phyloP scores from a whole-genome alignment of 1,140 invertebrate genomes.

The Rhyzopertha dominica region DNA sequence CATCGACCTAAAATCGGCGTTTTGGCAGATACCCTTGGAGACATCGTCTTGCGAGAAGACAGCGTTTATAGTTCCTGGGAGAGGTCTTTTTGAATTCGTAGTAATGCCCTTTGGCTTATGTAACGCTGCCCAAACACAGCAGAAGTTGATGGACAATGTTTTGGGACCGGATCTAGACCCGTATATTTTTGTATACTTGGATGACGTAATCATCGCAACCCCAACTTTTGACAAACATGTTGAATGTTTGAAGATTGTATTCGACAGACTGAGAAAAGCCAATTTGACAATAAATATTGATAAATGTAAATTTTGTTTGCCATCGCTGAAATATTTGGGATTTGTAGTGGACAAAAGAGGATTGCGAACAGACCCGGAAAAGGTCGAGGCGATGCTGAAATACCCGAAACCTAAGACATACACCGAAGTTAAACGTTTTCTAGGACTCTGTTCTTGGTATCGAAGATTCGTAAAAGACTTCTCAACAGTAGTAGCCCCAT shows the following conservation, averaged over 20 bases:
- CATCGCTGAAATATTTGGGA: conserved; percentile 30
- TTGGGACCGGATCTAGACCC: conserved; percentile 6
- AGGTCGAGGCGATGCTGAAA: conserved; percentile 42
- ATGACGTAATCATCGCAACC: conserved; percentile 10
- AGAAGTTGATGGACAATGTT: conserved; percentile 35
- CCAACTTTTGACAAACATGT: conserved; percentile 34
- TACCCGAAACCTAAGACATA: conserved; percentile 40
- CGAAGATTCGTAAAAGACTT: conserved; percentile 44
- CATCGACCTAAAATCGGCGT: conserved; percentile 30
- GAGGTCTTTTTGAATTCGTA: conserved; percentile 23
- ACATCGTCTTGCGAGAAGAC: too few species aligned
- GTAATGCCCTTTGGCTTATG: conserved; percentile 43
- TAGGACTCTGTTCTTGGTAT: conserved; percentile 45
- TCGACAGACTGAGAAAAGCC: conserved; percentile 21
- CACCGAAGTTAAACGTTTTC: conserved; percentile 38
- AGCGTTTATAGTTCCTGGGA: too few species aligned
- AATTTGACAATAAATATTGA: too few species aligned
- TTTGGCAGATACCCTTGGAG: conserved; percentile 22
- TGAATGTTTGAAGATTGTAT: conserved; percentile 19
- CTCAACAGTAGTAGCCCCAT: conserved; percentile 34
- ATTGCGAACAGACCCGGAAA: conserved; percentile 40
- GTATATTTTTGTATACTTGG: conserved; percentile 4
- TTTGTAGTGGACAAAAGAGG: conserved; percentile 35
- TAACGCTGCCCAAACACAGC: conserved; percentile 47
- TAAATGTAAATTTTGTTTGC: conserved; percentile 32